Evolutionary conservation across 2,888 invertebrate species (phyloP), one percentile per base, ranked within the genome.

Genomic region (Aplocera efformata): DNA sequence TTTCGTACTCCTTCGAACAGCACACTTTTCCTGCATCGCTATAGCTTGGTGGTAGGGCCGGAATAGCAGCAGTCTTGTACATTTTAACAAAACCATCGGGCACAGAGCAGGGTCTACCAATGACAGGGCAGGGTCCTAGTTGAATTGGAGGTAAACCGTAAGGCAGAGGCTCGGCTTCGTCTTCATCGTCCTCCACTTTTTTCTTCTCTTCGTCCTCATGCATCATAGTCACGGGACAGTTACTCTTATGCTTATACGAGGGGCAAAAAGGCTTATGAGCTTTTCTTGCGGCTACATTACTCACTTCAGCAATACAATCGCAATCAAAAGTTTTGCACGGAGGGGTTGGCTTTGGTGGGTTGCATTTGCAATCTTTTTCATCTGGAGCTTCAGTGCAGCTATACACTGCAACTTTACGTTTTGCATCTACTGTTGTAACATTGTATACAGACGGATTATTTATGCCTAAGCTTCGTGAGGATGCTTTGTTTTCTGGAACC

Each of bases 31-130:
- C 86, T 1, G 79, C 79, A 10, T 81, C 73, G 31, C 72, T 74
- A 46, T 80, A 81, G 48, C 84, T 86, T 0, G 78, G 75, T 5
- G 83, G 85, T 35, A 60, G 58, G 1, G 70, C 40, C 23, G 82
- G 72, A 36, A 72, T 44, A 6, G 60, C 71, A 23, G 76, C 85
- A 10, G 60, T 79, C 45, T 70, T 86, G 43, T 86, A 86, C 86
- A 88, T 86, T 48, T 74, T 79, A 8, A 84, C 76, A 37, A 84
- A 88, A 9, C 88, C 88, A 42, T 88, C 86, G 7, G 86, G 81
- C 1, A 77, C 74, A 7, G 77, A 56, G 42, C 88, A 88, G 7
- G 88, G 88, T 51, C 80, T 73, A 20, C 88, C 86, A 52, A 85
- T 53, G 6, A 88, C 73, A 30, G 88, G 85, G 62, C 88, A 88